Conservation (phyloP, 2,797 vertebrate genomes). For the Lagocephalus sceleratus region DNA sequence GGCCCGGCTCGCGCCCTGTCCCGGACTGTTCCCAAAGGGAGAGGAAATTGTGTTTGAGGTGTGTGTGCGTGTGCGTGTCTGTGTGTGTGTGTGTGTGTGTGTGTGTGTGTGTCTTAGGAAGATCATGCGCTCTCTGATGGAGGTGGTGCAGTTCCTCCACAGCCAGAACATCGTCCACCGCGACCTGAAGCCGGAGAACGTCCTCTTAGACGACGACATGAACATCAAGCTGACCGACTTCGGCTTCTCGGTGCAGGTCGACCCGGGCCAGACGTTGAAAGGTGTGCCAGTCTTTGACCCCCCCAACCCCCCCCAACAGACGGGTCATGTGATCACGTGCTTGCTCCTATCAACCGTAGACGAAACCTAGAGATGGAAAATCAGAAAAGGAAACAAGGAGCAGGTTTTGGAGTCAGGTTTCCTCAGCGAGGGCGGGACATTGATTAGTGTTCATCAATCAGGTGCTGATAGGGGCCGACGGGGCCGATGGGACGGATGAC, state of each 20-base stretch:
- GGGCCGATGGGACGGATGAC: too few relatives aligned
- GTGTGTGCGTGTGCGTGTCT: not conserved
- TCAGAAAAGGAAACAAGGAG: too few relatives aligned
- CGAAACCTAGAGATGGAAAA: too few relatives aligned
- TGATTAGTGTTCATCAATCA: too few relatives aligned
- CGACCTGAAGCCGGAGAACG: conserved; percentile 96
- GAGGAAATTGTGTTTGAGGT: not conserved
- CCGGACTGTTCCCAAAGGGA: too few relatives aligned
- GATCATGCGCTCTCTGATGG: conserved; percentile 91
- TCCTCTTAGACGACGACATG: conserved; percentile 92
- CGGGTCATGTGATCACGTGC: too few relatives aligned
- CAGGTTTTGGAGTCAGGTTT: too few relatives aligned
- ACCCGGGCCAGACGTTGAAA: conserved; percentile 80
- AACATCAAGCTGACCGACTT: conserved; percentile 98
- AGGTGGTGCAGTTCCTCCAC: conserved; percentile 89
- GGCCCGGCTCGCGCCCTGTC: not conserved
- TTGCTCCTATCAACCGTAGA: too few relatives aligned
- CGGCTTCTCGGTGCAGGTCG: conserved; percentile 89
- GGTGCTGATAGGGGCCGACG: too few relatives aligned
- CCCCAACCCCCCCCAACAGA: too few relatives aligned
- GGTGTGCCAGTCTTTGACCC: too few relatives aligned
- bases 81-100: not conserved
- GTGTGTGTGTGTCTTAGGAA: conserved; percentile 73
- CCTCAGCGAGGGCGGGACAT: too few relatives aligned
- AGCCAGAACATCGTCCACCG: conserved; percentile 89